Percentiles rank a stretch among this genome's conserved stretches.
Conservation (phyloP, 2,797 vertebrate species). For the Cossypha heuglini region DNA sequence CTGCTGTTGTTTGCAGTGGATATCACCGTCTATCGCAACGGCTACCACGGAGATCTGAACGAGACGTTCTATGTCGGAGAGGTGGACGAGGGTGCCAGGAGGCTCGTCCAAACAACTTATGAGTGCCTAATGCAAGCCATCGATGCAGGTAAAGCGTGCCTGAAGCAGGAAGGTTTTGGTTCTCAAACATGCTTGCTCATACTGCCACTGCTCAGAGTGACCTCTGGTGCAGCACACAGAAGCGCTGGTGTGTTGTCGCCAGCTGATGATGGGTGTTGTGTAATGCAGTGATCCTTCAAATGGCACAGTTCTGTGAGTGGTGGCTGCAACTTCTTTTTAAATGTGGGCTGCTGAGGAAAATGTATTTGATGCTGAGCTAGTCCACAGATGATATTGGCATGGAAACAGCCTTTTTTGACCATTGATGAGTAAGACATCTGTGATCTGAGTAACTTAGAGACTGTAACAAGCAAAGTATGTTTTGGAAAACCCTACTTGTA, state of each 20-base stretch:
- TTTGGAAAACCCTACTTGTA: not conserved
- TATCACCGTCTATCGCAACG: conserved; percentile 96
- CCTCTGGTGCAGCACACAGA: not conserved
- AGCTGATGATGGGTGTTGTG: not conserved
- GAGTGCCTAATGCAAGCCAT: conserved; percentile 99
- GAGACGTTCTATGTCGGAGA: conserved; percentile 97
- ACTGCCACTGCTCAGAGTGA: not conserved
- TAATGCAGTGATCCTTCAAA: not conserved
- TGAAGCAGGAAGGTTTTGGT: not conserved
- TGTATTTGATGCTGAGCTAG: not conserved
- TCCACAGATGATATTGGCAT: not conserved
- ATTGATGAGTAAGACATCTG: not conserved
- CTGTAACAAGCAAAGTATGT: not conserved
- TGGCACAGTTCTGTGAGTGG: not conserved
- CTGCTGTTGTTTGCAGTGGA: conserved; percentile 83
- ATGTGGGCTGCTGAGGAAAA: not conserved
- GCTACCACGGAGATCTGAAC: conserved; percentile 97
- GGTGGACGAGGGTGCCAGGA: conserved; percentile 90
- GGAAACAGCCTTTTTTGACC: not conserved
- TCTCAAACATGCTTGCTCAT: rapidly evolving
- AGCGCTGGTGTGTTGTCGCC: not conserved
- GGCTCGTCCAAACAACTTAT: conserved; percentile 92
- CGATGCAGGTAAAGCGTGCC: conserved; percentile 84
- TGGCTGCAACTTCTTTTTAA: not conserved
- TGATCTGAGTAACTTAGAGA: not conserved